phyloP scores from a whole-genome alignment of 2,888 invertebrate species.

The Byasa hedistus region DNA sequence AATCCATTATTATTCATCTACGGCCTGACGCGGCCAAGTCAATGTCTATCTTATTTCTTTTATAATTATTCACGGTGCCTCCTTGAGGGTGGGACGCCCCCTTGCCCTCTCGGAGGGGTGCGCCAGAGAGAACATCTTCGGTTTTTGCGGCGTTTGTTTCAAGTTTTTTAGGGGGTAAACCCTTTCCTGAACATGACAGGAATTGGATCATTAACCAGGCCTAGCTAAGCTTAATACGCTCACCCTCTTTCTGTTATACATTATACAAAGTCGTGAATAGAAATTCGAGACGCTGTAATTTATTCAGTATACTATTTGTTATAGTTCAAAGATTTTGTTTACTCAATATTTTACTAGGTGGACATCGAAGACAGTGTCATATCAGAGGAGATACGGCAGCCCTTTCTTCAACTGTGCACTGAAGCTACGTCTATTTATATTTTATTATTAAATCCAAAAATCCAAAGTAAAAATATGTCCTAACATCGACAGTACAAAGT shows the following conservation, averaged over 20 bases:
- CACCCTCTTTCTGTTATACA: constrained; percentile 41
- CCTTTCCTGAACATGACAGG: constrained; percentile 80
- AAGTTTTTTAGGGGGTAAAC: constrained; percentile 80
- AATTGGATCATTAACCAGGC: constrained; percentile 80
- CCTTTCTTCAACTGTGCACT: too few relatives aligned
- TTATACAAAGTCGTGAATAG: constrained; percentile 43
- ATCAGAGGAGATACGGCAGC: too few relatives aligned
- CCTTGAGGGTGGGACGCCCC: constrained; percentile 51
- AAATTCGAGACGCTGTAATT: constrained; percentile 27
- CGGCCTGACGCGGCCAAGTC: constrained; percentile 73
- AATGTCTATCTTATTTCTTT: constrained; percentile 80
- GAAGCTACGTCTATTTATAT: too few relatives aligned
- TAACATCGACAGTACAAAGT: too few relatives aligned
- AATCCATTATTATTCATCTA: constrained; percentile 78
- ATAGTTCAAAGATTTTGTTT: neutral
- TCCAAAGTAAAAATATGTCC: too few relatives aligned
- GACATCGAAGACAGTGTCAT: too few relatives aligned
- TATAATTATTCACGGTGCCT: constrained; percentile 76
- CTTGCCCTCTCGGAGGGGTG: constrained; percentile 47
- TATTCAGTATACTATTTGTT: constrained; percentile 6
- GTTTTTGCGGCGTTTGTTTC: constrained; percentile 80
- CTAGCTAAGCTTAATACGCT: constrained; percentile 71
- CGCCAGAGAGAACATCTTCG: constrained; percentile 74
- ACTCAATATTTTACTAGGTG: neutral
- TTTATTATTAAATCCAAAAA: too few relatives aligned